Conservation (phyloP, 2,888 invertebrate species). For the Euzophera pinguis region DNA sequence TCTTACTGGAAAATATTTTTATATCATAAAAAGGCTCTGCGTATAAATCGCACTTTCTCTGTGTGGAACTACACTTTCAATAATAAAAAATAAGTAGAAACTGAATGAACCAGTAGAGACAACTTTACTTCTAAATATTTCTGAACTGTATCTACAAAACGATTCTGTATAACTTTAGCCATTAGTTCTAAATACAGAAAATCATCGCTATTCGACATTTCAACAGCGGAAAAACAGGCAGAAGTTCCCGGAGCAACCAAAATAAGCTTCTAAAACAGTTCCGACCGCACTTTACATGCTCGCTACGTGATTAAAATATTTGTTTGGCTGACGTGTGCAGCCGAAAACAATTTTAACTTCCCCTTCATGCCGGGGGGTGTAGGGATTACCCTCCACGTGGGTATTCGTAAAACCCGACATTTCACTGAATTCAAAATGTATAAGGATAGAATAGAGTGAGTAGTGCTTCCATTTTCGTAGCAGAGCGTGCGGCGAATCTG, state of each 20-base stretch:
- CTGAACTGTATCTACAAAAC: no score
- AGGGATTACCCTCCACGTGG: slow-evolving; percentile 6
- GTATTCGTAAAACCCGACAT: slow-evolving; percentile 51
- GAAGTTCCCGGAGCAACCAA: not conserved
- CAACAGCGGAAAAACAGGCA: not conserved
- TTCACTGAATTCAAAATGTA: slow-evolving; percentile 55
- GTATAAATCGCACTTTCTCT: no score
- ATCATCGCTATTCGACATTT: not conserved
- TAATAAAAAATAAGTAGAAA: no score
- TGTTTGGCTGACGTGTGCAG: slow-evolving; percentile 19
- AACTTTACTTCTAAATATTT: no score
- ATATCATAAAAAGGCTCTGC: no score
- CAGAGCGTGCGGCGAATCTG: not conserved
- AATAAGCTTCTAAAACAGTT: slow-evolving; percentile 1
- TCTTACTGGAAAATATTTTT: no score
- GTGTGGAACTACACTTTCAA: no score
- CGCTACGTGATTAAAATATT: slow-evolving; percentile 18
- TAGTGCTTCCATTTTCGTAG: not conserved
- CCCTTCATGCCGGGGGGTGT: slow-evolving; percentile 32
- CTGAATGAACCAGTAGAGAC: no score
- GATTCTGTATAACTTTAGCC: no score
- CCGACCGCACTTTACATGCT: slow-evolving; percentile 14
- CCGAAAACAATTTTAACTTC: slow-evolving; percentile 29
- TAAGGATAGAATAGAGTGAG: slow-evolving; percentile 33
- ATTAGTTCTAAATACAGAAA: not conserved